Evolutionary conservation across 1,140 invertebrate genomes (phyloP).

Genomic region (Pseudomyrmex concolor): DNA sequence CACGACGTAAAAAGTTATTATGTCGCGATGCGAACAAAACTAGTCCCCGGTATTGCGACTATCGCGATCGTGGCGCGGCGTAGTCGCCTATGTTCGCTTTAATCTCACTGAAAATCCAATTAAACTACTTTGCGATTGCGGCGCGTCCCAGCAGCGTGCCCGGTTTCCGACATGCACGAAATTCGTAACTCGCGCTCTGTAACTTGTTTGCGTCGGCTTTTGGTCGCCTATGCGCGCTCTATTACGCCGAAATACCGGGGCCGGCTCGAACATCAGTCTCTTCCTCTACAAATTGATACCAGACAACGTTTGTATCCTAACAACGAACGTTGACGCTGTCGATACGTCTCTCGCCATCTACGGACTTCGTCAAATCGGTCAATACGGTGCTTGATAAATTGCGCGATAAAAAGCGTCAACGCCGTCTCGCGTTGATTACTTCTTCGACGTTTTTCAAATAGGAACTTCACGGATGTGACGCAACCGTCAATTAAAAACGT

Average conservation of each 20-base stretch:
- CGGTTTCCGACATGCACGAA: slow-evolving; percentile 72
- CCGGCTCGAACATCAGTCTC: slow-evolving; percentile 62
- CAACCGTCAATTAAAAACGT: slow-evolving; percentile 37
- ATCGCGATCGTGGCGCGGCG: slow-evolving; percentile 71
- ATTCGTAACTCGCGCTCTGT: slow-evolving; percentile 70
- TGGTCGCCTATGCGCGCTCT: slow-evolving; percentile 66
- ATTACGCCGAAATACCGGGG: slow-evolving; percentile 68
- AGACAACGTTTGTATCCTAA: slow-evolving; percentile 72
- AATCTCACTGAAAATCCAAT: slow-evolving; percentile 81
- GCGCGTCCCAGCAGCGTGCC: slow-evolving; percentile 68
- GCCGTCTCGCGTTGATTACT: slow-evolving; percentile 41
- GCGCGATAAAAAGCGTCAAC: slow-evolving; percentile 52
- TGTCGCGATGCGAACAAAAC: slow-evolving; percentile 45
- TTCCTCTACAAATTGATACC: slow-evolving; percentile 67
- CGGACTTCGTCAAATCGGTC: slow-evolving; percentile 25
- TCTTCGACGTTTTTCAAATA: slow-evolving; percentile 54
- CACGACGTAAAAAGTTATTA: slow-evolving; percentile 50
- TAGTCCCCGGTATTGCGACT: slow-evolving; percentile 67
- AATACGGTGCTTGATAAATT: slow-evolving; percentile 58
- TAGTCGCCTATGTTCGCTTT: slow-evolving; percentile 72
- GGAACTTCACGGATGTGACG: slow-evolving; percentile 1
- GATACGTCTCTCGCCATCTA: slow-evolving; percentile 42
- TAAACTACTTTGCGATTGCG: slow-evolving; percentile 79
- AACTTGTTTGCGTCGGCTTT: slow-evolving; percentile 71
- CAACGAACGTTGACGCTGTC: slow-evolving; percentile 60